Evolutionary conservation across 2,888 invertebrate species (phyloP).

Genomic region (Euzophera pinguis): DNA sequence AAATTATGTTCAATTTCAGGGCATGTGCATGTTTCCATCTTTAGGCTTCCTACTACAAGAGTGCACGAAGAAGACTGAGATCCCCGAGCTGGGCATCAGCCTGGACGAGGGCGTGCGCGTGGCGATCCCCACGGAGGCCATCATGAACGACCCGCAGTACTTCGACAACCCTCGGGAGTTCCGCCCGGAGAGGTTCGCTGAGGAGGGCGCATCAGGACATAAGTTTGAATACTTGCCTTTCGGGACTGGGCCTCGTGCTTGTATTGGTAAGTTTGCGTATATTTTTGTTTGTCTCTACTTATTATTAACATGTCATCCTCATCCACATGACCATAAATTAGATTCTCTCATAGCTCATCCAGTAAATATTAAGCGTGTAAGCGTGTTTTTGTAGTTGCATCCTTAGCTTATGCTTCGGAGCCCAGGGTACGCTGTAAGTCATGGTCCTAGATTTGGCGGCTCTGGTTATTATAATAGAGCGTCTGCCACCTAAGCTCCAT

Average conservation of each 20-base stretch:
- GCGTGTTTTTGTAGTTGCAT: too few relatives aligned
- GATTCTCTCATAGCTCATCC: too few relatives aligned
- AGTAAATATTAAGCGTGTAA: too few relatives aligned
- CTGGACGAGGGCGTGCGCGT: conserved; percentile 12
- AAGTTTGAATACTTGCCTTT: conserved; percentile 1
- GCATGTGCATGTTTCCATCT: not conserved
- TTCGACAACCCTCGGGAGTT: conserved; percentile 4
- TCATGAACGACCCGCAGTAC: conserved; percentile 17
- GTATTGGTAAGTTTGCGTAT: not conserved
- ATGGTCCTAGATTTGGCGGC: too few relatives aligned
- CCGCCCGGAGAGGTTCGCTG: not conserved
- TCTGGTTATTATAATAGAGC: too few relatives aligned
- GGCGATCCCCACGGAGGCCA: conserved; percentile 26
- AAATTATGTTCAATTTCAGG: not conserved
- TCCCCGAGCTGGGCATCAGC: conserved; percentile 16
- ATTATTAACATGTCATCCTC: too few relatives aligned
- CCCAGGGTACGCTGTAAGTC: too few relatives aligned
- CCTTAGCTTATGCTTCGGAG: too few relatives aligned
- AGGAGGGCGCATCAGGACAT: not conserved
- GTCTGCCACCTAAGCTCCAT: too few relatives aligned
- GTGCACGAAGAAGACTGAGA: not conserved
- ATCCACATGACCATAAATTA: too few relatives aligned
- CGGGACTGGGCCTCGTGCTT: not conserved
- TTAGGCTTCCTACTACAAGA: not conserved
- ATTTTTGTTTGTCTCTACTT: too few relatives aligned